Conservation (phyloP, 2,113 vertebrate genomes). For the Periophthalmodon schlosseri region DNA sequence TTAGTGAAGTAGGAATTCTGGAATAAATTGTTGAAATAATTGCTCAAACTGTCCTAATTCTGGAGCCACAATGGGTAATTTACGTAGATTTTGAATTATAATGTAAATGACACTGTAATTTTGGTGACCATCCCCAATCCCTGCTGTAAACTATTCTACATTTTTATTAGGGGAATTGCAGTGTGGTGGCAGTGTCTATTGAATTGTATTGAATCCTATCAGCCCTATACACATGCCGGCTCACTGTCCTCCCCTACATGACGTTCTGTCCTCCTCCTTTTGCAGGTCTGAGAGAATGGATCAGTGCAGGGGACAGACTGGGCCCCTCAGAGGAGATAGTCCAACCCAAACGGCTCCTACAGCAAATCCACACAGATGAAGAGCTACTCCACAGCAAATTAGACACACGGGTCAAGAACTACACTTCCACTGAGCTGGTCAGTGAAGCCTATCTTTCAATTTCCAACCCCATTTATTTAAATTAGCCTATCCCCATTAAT, state of each 20-base stretch:
- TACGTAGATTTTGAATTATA: neutral
- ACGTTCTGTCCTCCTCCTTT: neutral
- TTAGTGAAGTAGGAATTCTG: neutral
- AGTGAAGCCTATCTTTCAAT: conserved; percentile 39
- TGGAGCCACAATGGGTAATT: neutral
- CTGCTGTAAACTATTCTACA: neutral
- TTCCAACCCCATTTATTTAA: too few species aligned
- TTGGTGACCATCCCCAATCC: neutral
- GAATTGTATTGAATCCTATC: conserved; percentile 2
- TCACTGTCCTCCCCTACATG: neutral
- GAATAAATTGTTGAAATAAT: neutral
- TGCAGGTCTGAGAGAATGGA: conserved; percentile 60
- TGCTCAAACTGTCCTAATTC: neutral
- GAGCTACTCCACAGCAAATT: conserved; percentile 83
- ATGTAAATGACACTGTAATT: neutral
- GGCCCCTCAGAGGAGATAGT: conserved; percentile 75
- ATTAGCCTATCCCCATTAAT: too few species aligned
- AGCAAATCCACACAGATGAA: conserved; percentile 79
- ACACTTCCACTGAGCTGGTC: conserved; percentile 71
- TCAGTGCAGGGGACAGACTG: conserved; percentile 50
- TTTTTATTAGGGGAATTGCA: neutral
- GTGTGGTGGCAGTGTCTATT: neutral
- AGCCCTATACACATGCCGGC: neutral
- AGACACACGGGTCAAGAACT: conserved; percentile 81
- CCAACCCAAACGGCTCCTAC: conserved; percentile 87